phyloP scores from a whole-genome alignment of 1,140 invertebrate genomes.

The Heliothis virescens region DNA sequence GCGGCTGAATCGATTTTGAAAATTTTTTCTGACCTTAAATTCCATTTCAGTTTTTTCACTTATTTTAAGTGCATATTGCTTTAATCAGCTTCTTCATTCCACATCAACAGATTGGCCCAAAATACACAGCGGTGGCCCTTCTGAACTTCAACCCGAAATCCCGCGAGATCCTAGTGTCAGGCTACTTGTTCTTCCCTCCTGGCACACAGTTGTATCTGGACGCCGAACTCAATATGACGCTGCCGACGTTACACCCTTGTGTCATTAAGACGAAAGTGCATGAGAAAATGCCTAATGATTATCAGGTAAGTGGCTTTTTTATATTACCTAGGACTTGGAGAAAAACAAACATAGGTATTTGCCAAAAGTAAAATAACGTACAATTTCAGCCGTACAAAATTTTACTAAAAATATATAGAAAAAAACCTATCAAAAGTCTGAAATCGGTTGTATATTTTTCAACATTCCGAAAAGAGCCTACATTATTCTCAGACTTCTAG shows the following conservation, averaged over 20 bases:
- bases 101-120: constrained; percentile 68
- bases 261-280: constrained; percentile 74
- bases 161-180: constrained; percentile 72
- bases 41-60: too few relatives aligned
- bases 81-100: background rate
- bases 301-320: constrained; percentile 69
- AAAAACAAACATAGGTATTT: too few relatives aligned
- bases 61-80: too few relatives aligned
- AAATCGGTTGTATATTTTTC: too few relatives aligned
- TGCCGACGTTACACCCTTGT: constrained; percentile 78
- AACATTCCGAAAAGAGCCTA: too few relatives aligned
- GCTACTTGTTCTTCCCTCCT: constrained; percentile 75
- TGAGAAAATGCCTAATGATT: constrained; percentile 81
- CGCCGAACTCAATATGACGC: constrained; percentile 77
- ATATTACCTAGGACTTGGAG: background rate
- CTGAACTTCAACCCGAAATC: constrained; percentile 80
- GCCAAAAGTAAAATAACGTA: too few relatives aligned
- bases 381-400: too few relatives aligned
- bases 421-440: too few relatives aligned
- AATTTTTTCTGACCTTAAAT: too few relatives aligned
- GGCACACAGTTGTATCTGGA: constrained; percentile 80
- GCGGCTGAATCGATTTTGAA: too few relatives aligned
- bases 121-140: constrained; percentile 72
- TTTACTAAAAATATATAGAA: too few relatives aligned
- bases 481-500: too few relatives aligned